These are phyloP conservation scores for Chiloscyllium punctatum DNA, from an alignment of 2,797 vertebrate genomes.

Conservation along the genomic window DNA sequence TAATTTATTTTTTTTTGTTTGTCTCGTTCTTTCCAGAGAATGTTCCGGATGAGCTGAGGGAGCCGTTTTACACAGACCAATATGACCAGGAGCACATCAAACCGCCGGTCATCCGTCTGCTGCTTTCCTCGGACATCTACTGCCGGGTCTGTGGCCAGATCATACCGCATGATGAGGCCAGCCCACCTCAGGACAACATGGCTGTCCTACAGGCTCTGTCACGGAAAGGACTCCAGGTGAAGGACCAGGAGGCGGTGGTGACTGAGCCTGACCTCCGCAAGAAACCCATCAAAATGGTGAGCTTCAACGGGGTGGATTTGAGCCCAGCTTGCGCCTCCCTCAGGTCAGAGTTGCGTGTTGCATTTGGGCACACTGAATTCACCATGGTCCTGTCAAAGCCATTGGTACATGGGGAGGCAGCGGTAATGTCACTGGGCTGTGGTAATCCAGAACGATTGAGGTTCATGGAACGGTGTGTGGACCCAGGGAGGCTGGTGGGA, in stretches of 20 bases:
- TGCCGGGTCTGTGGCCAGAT: conserved; percentile 72
- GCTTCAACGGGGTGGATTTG: conserved; percentile 44
- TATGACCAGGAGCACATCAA: conserved; percentile 92
- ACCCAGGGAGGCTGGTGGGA: background rate
- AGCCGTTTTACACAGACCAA: conserved; percentile 91
- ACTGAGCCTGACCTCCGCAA: conserved; percentile 70
- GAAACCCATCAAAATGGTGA: conserved; percentile 86
- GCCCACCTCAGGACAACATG: conserved; percentile 64
- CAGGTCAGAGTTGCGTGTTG: conserved; percentile 42
- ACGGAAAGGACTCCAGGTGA: conserved; percentile 59
- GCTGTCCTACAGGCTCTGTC: conserved; percentile 68
- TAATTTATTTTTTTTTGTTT: background rate
- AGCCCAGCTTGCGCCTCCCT: conserved; percentile 36
- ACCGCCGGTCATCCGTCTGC: conserved; percentile 74
- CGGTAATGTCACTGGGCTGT: too few relatives aligned
- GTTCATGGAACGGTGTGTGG: background rate
- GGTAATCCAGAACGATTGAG: background rate
- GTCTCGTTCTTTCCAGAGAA: conserved; percentile 57
- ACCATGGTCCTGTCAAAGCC: background rate
- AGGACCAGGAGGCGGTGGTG: conserved; percentile 61
- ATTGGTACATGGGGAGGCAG: too few relatives aligned
- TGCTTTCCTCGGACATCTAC: conserved; percentile 80
- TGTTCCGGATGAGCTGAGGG: conserved; percentile 78
- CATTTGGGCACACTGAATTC: background rate
- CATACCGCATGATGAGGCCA: conserved; percentile 47